phyloP scores from a whole-genome alignment of 2,113 vertebrate species.

The Limanda limanda region DNA sequence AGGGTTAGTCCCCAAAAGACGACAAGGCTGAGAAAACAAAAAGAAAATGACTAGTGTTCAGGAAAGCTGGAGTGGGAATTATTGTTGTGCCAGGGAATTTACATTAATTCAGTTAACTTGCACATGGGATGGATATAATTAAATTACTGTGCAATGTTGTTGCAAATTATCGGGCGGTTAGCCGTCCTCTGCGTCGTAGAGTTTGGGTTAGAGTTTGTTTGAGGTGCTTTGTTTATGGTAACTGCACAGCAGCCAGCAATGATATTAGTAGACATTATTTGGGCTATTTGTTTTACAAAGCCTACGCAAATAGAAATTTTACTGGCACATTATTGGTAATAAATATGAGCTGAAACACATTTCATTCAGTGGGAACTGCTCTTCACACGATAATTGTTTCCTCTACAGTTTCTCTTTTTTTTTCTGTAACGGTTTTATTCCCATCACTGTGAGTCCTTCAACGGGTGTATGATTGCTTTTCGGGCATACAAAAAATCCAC shows the following conservation, averaged over 20 bases:
- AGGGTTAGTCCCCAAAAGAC: not conserved
- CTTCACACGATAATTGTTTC: not conserved
- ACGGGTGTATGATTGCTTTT: not conserved
- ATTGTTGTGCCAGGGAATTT: constrained; percentile 12
- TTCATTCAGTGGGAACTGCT: not conserved
- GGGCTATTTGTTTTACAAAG: constrained; percentile 9
- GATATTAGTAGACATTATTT: not conserved
- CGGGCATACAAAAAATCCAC: not conserved
- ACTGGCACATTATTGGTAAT: not conserved
- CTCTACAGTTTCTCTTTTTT: not conserved
- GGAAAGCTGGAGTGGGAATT: not conserved
- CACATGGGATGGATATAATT: constrained; percentile 29
- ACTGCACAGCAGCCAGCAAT: not conserved
- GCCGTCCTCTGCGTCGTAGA: not conserved
- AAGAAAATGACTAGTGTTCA: not conserved
- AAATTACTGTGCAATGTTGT: constrained; percentile 22
- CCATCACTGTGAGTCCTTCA: not conserved
- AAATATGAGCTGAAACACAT: not conserved
- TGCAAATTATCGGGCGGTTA: constrained; percentile 2
- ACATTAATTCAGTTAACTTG: constrained; percentile 38
- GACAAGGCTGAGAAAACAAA: not conserved
- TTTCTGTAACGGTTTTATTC: constrained; percentile 2
- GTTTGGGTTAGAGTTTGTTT: constrained; percentile 4
- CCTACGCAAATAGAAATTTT: not conserved
- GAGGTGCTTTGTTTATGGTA: constrained; percentile 7